Base-by-base conservation (phyloP, 2,888 invertebrate genomes). In the Drosophila ustulata region DNA sequence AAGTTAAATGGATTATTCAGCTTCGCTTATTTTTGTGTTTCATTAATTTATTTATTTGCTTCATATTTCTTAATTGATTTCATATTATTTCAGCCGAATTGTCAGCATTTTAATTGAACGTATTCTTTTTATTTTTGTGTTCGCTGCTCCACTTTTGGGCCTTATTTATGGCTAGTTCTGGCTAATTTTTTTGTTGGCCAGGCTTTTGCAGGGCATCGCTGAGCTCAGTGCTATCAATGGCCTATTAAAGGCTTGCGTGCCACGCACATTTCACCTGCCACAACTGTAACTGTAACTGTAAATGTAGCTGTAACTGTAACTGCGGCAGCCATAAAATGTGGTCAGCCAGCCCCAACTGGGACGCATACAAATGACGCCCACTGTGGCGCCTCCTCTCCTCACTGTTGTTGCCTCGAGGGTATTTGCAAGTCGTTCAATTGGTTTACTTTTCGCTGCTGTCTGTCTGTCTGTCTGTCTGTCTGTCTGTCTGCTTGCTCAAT, bases 251-350 rank as follows among this genome's bases (percentile, higher is more conserved):
- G 32, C 56, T 62, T 62, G 28, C 3, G 47, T 49, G 25, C 56
- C 18, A 55, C 55, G 46, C 50, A 57, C 39, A 49, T 25, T 66
- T 63, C 39, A 76, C 77, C 62, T 77, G 71, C 34, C 49, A 46
- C 13, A 46, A 11, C 43, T 51, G 30, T 18, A 18, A 32, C 32
- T 8, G 32, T n/a, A n/a, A n/a, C n/a, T n/a, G n/a, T 30, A 30
- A 30, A 7, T 32, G 32, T 7, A 32, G 9, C 8, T 32, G 53
- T 37, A 32, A 32, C 8, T 32, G 53, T 37, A 26, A 50, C 47
- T 75, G 76, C 53, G 37, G 50, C 59, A 58, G 72, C 45, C 77
- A 77, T 72, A 77, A 75, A 71, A 59, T 77, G 75, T 57, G 75
- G 66, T 64, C 39, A 11, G 11, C 49, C 34, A 37, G 37, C 37